Evolutionary conservation across 2,888 invertebrate species (phyloP), one percentile per base, ranked within the genome.

Genomic region (Exocentrus adspersus): DNA sequence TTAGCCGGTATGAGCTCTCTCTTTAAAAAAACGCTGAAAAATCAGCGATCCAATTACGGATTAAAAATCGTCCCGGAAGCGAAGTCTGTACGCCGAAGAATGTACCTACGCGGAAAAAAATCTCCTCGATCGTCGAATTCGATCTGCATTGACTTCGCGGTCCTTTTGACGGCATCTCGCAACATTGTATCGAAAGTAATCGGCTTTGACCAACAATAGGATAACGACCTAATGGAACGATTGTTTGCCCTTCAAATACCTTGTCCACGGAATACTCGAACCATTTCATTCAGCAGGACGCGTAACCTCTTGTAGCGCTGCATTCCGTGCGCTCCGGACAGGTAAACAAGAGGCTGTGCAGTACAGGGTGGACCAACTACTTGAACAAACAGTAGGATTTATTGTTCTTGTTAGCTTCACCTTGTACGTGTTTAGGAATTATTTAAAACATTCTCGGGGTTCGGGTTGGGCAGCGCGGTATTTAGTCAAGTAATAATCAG

Each of bases 21-120:
- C 16, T n/a, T n/a, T 19, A 41, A 53, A 42, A 30, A 56, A 48
- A 41, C 16, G 19, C 9, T n/a, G n/a, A 70, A 68, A 67, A 72
- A 72, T 68, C 69, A 65, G 67, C 70, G 71, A 67, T 70, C 74
- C 73, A 74, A 75, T 75, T 74, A 74, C 69, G 70, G 71, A 65
- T 71, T 71, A 72, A 75, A 75, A 75, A 73, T 74, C 71, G 71
- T 74, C 75, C 73, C 73, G 77, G 76, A 77, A 77, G 73, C 74
- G 71, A 74, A 70, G 65, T 68, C 71, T 72, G 73, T n/a, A 74
- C 73, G 73, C 68, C 63, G 65, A 73, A 67, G 76, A 75, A 75
- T 73, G 75, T 64, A 60, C 69, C 62, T 68, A 62, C 64, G 67
- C 61, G 66, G 59, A 65, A 54, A 62, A 62, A 62, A 43, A 21